Percentiles rank a stretch among this genome's conserved stretches.
phyloP scores from a whole-genome alignment of 2,113 vertebrate genomes.

The Stegostoma tigrinum region DNA sequence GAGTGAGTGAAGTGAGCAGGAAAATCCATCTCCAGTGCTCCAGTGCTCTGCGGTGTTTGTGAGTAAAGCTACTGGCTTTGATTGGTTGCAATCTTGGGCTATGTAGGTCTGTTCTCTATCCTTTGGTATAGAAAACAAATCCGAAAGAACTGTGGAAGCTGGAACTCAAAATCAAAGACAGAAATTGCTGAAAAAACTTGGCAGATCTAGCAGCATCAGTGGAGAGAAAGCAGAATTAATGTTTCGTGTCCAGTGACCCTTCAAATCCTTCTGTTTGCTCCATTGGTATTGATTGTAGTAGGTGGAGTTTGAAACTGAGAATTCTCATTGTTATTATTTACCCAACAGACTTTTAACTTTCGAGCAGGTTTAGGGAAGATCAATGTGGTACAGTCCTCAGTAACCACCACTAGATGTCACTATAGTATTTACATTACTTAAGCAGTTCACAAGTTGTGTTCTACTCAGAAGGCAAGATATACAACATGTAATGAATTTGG shows the following conservation, averaged over 20 bases:
- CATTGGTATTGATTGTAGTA: too few species aligned
- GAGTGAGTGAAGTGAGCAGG: too few species aligned
- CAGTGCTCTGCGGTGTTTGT: not conserved
- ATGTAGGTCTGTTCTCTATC: not conserved
- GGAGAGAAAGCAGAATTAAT: too few species aligned
- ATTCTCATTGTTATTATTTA: not conserved
- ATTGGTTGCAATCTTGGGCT: not conserved
- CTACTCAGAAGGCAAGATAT: not conserved
- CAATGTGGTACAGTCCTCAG: not conserved
- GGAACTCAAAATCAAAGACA: too few species aligned
- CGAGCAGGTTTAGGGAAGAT: not conserved
- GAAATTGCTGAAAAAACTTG: too few species aligned
- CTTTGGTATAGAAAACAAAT: too few species aligned
- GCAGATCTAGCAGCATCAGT: too few species aligned
- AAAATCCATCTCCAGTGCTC: not conserved
- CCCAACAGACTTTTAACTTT: not conserved
- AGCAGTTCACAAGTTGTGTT: not conserved
- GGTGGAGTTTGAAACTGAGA: not conserved
- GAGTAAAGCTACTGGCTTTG: not conserved
- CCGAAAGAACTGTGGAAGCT: too few species aligned
- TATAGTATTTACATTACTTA: conserved; percentile 10
- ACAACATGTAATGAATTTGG: not conserved
- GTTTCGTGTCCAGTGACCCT: too few species aligned
- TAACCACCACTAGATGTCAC: conserved; percentile 30
- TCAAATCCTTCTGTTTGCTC: too few species aligned